A percentile compares a stretch with the other conserved stretches of the same genome.
These are phyloP conservation scores for silkworm (Bombyx mori) DNA, from an alignment of 1,140 invertebrate genomes.

Conservation along the genomic window DNA sequence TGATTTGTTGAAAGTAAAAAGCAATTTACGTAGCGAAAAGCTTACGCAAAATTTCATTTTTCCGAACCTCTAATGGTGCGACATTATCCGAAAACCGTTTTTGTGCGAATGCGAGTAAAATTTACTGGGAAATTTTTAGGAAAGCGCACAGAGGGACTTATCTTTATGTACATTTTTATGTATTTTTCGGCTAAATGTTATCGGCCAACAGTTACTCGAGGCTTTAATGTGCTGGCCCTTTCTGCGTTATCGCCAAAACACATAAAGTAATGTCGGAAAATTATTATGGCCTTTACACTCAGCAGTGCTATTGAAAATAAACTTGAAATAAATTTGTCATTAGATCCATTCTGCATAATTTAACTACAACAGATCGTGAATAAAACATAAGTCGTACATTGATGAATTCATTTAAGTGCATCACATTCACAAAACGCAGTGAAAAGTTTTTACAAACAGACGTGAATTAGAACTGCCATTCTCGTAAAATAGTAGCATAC, in stretches of 20 bases:
- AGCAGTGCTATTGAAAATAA: constrained; percentile 32
- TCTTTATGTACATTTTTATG: constrained; percentile 60
- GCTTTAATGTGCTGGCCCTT: constrained; percentile 37
- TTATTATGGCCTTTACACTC: constrained; percentile 30
- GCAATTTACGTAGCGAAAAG: constrained; percentile 33
- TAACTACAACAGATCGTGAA: constrained; percentile 17
- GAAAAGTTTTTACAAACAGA: constrained; percentile 22
- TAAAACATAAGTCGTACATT: too few species aligned
- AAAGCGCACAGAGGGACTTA: constrained; percentile 38
- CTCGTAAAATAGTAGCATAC: constrained; percentile 21
- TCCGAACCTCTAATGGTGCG: constrained; percentile 46
- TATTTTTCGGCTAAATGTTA: constrained; percentile 52
- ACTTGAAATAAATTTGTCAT: constrained; percentile 30
- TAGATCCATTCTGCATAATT: too few species aligned
- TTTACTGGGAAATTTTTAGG: constrained; percentile 43
- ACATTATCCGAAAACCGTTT: constrained; percentile 53
- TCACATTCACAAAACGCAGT: constrained; percentile 6
- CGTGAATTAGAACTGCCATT: constrained; percentile 19
- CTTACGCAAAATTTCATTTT: constrained; percentile 40
- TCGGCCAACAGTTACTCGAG: constrained; percentile 40
- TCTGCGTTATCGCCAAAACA: constrained; percentile 39
- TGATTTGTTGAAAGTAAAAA: constrained; percentile 22
- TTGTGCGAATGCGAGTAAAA: constrained; percentile 40
- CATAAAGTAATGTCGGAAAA: constrained; percentile 53
- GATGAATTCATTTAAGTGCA: constrained; percentile 20